phyloP scores from a whole-genome alignment of 2,888 invertebrate genomes.

The Drosophila engyochracea region DNA sequence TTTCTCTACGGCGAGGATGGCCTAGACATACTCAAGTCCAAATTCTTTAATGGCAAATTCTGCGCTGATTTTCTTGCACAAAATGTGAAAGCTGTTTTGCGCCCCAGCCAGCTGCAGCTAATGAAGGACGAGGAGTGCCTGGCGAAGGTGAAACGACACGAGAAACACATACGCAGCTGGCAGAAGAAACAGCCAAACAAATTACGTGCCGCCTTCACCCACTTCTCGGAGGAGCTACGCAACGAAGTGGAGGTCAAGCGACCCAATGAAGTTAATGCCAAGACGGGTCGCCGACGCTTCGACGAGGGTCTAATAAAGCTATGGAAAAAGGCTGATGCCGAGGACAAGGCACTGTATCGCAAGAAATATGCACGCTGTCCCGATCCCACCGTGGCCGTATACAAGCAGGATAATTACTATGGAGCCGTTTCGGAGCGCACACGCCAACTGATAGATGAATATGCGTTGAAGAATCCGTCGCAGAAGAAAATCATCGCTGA shows the following conservation, averaged over 20 bases:
- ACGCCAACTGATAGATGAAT: slow-evolving; percentile 88
- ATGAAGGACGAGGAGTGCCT: slow-evolving; percentile 87
- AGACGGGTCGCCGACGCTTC: slow-evolving; percentile 87
- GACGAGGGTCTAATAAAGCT: slow-evolving; percentile 88
- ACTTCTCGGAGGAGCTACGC: slow-evolving; percentile 87
- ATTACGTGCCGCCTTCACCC: slow-evolving; percentile 87
- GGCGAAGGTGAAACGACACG: slow-evolving; percentile 86
- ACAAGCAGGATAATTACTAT: slow-evolving; percentile 91
- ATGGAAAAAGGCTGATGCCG: slow-evolving; percentile 89
- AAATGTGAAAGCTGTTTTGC: slow-evolving; percentile 90
- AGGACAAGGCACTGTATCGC: slow-evolving; percentile 86
- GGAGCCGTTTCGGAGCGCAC: slow-evolving; percentile 94
- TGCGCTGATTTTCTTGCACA: slow-evolving; percentile 93
- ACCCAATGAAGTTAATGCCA: slow-evolving; percentile 85
- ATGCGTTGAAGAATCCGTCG: slow-evolving; percentile 86
- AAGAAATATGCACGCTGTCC: slow-evolving; percentile 87
- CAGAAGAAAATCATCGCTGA: slow-evolving; percentile 87
- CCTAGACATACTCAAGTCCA: slow-evolving; percentile 94
- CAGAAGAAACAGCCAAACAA: slow-evolving; percentile 86
- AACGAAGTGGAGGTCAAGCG: slow-evolving; percentile 86
- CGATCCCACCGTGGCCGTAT: slow-evolving; percentile 90
- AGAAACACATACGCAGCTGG: slow-evolving; percentile 89
- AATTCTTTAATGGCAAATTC: slow-evolving; percentile 90
- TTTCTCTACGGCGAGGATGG: slow-evolving; percentile 98
- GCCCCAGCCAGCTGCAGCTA: slow-evolving; percentile 87